Evolutionary conservation across 2,888 invertebrate species (phyloP).

Genomic region (Drosophila emarginata): DNA sequence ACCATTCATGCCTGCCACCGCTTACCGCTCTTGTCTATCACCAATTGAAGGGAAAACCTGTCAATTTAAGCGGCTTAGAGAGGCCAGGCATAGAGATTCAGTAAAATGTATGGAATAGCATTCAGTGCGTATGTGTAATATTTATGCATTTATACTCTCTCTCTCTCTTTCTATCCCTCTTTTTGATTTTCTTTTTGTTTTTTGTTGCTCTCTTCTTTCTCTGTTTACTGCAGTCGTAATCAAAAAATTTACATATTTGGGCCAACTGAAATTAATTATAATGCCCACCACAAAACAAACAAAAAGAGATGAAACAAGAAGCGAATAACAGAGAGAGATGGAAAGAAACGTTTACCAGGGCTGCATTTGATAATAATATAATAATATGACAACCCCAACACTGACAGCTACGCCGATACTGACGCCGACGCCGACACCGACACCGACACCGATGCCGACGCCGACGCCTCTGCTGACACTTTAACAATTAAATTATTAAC

Average conservation of each 20-base stretch:
- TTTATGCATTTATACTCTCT: conserved; percentile 48
- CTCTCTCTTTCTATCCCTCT: conserved; percentile 34
- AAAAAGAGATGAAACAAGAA: conserved; percentile 34
- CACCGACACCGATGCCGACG: too few relatives aligned
- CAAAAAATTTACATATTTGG: conserved; percentile 73
- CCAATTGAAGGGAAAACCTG: conserved; percentile 41
- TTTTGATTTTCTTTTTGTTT: conserved; percentile 23
- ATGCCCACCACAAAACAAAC: conserved; percentile 47
- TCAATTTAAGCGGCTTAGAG: conserved; percentile 72
- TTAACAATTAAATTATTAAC: background rate
- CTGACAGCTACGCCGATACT: too few relatives aligned
- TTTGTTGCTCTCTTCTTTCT: conserved; percentile 22
- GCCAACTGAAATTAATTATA: conserved; percentile 70
- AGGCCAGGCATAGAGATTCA: conserved; percentile 30
- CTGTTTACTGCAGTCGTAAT: conserved; percentile 51
- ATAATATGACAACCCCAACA: too few relatives aligned
- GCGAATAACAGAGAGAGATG: conserved; percentile 20
- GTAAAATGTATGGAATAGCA: conserved; percentile 7
- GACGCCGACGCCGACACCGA: too few relatives aligned
- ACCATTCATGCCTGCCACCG: background rate
- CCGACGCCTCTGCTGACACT: too few relatives aligned
- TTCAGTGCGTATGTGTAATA: conserved; percentile 63
- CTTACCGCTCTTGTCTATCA: background rate
- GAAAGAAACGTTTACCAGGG: conserved; percentile 14
- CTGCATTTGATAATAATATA: background rate